phyloP scores from a whole-genome alignment of 2,888 invertebrate species.

The Hyles lineata region DNA sequence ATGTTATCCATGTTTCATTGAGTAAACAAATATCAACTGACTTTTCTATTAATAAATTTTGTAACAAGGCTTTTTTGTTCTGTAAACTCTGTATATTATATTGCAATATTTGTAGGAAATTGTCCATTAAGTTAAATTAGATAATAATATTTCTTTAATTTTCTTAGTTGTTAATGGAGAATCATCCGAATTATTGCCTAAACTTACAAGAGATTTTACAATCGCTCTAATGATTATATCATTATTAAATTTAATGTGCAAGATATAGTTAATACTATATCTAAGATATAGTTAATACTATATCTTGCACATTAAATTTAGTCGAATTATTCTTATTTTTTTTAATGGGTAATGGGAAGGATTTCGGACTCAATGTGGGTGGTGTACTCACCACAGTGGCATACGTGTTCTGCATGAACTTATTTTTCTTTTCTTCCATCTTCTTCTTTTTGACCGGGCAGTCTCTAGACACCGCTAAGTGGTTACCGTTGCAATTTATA shows the following conservation, averaged over 20 bases:
- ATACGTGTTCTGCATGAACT: neutral
- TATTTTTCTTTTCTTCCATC: no score
- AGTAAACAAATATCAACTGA: conserved; percentile 21
- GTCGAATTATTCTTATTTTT: neutral
- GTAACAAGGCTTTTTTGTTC: conserved; percentile 20
- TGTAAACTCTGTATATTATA: conserved; percentile 28
- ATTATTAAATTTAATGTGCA: no score
- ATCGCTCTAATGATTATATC: neutral
- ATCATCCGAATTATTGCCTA: neutral
- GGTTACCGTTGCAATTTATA: no score
- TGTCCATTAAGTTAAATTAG: neutral
- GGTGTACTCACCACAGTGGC: neutral
- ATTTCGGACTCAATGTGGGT: neutral
- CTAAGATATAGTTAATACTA: no score
- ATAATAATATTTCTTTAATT: neutral
- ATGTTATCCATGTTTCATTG: neutral
- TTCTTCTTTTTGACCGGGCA: no score
- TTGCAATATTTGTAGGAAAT: conserved; percentile 5
- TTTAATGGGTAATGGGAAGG: neutral
- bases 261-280: no score
- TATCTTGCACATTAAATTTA: neutral
- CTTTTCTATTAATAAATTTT: conserved; percentile 23
- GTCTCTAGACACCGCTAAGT: no score
- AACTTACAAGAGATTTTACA: neutral
- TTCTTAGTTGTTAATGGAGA: neutral